A percentile compares a stretch with the other conserved stretches of the same genome.
Evolutionary conservation across 2,888 invertebrate species (phyloP).

Genomic region (Trichacis sp.): DNA sequence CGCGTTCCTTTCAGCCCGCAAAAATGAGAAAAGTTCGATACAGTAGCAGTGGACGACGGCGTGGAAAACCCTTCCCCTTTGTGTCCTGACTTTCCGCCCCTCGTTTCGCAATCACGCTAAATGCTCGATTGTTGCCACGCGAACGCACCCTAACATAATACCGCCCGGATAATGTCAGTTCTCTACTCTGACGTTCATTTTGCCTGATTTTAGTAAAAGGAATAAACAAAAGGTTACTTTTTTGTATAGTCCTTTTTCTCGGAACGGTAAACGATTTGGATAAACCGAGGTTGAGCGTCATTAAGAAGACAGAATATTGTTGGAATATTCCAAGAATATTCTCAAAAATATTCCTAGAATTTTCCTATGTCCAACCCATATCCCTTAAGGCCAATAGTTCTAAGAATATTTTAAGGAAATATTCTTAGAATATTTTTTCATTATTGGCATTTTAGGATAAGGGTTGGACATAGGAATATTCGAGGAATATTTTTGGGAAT

Average conservation of each 20-base stretch:
- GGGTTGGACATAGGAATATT: too few relatives aligned
- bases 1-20: background rate
- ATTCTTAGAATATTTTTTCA: too few relatives aligned
- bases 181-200: constrained; percentile 29
- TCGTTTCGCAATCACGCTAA: constrained; percentile 50
- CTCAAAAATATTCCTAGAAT: too few relatives aligned
- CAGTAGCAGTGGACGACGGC: background rate
- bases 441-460: too few relatives aligned
- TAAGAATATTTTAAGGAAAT: too few relatives aligned
- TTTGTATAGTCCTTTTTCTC: constrained; percentile 13
- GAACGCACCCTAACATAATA: constrained; percentile 50
- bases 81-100: constrained; percentile 38
- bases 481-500: too few relatives aligned
- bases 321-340: too few relatives aligned
- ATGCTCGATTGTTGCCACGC: constrained; percentile 52
- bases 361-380: too few relatives aligned
- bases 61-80: constrained; percentile 21
- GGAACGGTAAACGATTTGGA: too few relatives aligned
- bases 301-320: too few relatives aligned
- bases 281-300: too few relatives aligned
- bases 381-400: too few relatives aligned
- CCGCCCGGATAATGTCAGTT: constrained; percentile 37
- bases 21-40: background rate
- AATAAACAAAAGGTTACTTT: constrained; percentile 5
- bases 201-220: constrained; percentile 30